Percentiles rank a stretch among this genome's conserved stretches.
Evolutionary conservation across 2,113 vertebrate species (phyloP).

Genomic region (Cervus canadensis): DNA sequence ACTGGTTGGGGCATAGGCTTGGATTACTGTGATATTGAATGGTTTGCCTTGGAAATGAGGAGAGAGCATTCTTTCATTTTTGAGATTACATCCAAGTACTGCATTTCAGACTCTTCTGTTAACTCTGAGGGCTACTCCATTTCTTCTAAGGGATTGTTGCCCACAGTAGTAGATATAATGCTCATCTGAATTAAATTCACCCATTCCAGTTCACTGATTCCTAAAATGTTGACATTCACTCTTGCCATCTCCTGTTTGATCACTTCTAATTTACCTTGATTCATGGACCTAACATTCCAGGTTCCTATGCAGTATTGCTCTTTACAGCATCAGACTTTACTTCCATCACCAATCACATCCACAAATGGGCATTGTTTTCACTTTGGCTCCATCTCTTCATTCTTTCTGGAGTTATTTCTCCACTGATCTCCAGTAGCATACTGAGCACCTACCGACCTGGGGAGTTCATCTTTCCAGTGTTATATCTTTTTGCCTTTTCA

Average conservation of each 20-base stretch:
- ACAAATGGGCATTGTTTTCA: background rate
- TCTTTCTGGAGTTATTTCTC: background rate
- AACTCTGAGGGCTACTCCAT: background rate
- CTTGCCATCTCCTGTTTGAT: background rate
- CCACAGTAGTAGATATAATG: background rate
- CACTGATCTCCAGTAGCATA: background rate
- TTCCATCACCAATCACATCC: background rate
- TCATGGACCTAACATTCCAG: background rate
- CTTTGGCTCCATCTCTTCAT: background rate
- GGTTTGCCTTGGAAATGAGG: background rate
- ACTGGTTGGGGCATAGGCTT: background rate
- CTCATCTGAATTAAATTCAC: background rate
- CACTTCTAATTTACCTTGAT: background rate
- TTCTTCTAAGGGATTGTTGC: background rate
- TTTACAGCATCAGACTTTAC: background rate
- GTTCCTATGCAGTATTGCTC: background rate
- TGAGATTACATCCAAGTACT: background rate
- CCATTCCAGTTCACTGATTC: background rate
- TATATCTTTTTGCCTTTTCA: background rate
- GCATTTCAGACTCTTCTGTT: background rate
- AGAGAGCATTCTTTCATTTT: background rate
- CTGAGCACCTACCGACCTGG: background rate
- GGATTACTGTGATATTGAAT: background rate
- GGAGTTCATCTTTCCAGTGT: background rate
- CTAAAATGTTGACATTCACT: background rate